These are phyloP conservation scores for Hypomecis punctinalis DNA, from an alignment of 2,888 invertebrate genomes.

Conservation along the genomic window DNA sequence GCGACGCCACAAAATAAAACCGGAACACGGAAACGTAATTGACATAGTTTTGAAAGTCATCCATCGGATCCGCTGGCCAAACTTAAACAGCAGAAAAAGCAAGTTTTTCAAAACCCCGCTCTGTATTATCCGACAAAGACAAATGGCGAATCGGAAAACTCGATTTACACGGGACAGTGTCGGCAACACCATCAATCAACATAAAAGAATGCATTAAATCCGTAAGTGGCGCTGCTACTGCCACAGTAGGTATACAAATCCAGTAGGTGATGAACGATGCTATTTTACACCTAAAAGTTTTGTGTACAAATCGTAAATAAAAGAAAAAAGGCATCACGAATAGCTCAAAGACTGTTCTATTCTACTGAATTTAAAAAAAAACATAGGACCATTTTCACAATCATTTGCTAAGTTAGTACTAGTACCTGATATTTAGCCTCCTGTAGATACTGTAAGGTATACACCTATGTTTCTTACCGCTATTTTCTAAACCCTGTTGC, in stretches of 20 bases:
- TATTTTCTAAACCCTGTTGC: too few species aligned
- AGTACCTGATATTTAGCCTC: too few species aligned
- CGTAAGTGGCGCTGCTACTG: conserved; percentile 36
- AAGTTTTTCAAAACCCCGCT: conserved; percentile 28
- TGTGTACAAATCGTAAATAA: too few species aligned
- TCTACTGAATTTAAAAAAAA: too few species aligned
- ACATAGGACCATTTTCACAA: too few species aligned
- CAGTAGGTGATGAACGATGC: background rate
- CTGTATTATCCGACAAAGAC: conserved; percentile 50
- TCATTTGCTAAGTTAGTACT: too few species aligned
- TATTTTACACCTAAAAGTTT: background rate
- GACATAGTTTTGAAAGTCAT: conserved; percentile 23
- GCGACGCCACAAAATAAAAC: too few species aligned
- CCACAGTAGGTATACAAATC: conserved; percentile 1
- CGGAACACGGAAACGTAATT: conserved; percentile 4
- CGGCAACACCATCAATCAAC: conserved; percentile 56
- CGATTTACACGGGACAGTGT: conserved; percentile 43
- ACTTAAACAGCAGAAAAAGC: conserved; percentile 24
- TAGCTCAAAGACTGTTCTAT: too few species aligned
- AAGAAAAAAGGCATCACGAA: too few species aligned
- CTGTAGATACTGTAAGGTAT: too few species aligned
- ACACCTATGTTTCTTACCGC: too few species aligned
- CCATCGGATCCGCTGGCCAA: conserved; percentile 8
- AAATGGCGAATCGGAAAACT: conserved; percentile 52
- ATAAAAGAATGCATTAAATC: conserved; percentile 59